These are phyloP conservation scores for Dasysyrphus tricinctus DNA, from an alignment of 2,888 invertebrate genomes.

Conservation along the genomic window DNA sequence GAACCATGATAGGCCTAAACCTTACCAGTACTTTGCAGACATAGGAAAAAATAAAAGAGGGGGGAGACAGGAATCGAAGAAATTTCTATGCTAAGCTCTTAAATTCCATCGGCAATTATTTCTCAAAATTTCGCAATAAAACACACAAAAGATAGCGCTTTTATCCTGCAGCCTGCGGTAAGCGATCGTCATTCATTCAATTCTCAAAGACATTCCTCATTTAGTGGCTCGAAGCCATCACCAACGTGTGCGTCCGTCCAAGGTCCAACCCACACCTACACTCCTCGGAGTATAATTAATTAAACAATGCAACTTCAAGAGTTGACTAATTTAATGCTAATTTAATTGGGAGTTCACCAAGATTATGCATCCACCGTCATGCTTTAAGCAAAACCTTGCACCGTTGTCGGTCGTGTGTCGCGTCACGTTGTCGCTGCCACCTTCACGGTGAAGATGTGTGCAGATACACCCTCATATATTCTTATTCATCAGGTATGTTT, in stretches of 20 bases:
- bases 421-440: neutral
- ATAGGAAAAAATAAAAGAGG: too few relatives aligned
- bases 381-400: neutral
- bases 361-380: constrained; percentile 46
- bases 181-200: constrained; percentile 28
- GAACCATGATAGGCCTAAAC: too few relatives aligned
- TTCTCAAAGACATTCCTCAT: constrained; percentile 39
- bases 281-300: constrained; percentile 62
- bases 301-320: constrained; percentile 66
- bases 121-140: constrained; percentile 16
- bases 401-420: neutral
- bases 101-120: neutral
- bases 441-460: neutral
- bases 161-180: constrained; percentile 8
- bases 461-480: constrained; percentile 11
- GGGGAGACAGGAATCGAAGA: too few relatives aligned
- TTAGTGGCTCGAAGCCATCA: constrained; percentile 35
- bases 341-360: constrained; percentile 69
- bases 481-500: constrained; percentile 21
- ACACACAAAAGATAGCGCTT: neutral
- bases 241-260: constrained; percentile 56
- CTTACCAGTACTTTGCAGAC: too few relatives aligned
- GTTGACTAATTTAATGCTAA: constrained; percentile 74
- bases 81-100: too few relatives aligned
- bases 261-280: constrained; percentile 29